Base-by-base conservation (phyloP, 2,797 vertebrate genomes). In the Anguilla marmorata region DNA sequence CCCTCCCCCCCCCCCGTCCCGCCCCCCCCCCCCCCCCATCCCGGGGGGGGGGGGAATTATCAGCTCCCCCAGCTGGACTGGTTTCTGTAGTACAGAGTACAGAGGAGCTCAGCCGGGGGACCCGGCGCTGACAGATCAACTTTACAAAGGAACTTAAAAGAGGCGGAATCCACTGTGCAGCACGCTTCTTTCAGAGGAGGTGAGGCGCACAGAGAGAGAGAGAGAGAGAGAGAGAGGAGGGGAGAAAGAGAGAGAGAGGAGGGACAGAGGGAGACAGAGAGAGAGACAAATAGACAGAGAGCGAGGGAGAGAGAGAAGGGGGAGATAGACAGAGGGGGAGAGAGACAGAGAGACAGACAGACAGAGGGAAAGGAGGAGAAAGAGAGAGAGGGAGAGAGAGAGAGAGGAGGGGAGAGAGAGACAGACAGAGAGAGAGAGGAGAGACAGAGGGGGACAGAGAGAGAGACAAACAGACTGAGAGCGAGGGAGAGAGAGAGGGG, bases 131-230 rank as follows among this genome's bases (percentile, higher is more conserved):
- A 86, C 41, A 89, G 74, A 5, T 4, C 60, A 33, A 27, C 24
- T 58, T 48, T 74, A 30, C 8, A 63, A 60, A 60, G 86, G 33
- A 50, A 85, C 52, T 84, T 50, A 87, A 79, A 72, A 33, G 88
- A 63, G 50, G 50, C 30, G 27, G 63, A 54, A 74, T 86, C 48
- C 66, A 84, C 41, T 69, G 21, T 24, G 69, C 50, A 50, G 37
- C 84, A 45, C n/a, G 45, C 7, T 24, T 84, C 84, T 24, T 41
- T 50, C 85, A 72, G 85, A 52, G 41, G 45, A 48, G 85, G 54
- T 37, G 19, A 85, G 56, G 72, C 21, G 58, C 60, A 88, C 54
- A 76, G 48, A 83, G 24, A 60, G 27, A 85, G 27, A 37, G 86
- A 58, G 63, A 45, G 19, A 27, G 37, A n/a, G 33, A 54, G 74